Evolutionary conservation across 1,140 invertebrate species (phyloP).

Genomic region (Megathymus violae): DNA sequence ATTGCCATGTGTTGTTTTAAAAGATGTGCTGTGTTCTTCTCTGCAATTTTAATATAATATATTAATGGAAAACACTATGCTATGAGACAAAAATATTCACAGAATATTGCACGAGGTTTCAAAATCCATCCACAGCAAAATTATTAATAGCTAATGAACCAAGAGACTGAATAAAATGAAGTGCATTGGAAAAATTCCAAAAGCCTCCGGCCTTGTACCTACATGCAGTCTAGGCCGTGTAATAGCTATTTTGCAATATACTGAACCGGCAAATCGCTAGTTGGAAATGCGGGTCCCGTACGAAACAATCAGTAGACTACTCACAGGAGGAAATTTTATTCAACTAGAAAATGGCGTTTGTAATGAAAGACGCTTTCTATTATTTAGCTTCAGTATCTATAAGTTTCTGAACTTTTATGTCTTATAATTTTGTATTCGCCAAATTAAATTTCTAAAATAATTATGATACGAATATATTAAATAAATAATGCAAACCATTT

Average conservation of each 20-base stretch:
- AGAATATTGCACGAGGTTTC: no score
- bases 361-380: conserved; percentile 1
- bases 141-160: conserved; percentile 24
- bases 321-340: conserved; percentile 1
- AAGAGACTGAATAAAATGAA: conserved; percentile 16
- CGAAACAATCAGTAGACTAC: conserved; percentile 32
- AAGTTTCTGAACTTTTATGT: no score
- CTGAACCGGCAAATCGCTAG: conserved; percentile 29
- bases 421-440: no score
- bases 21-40: no score
- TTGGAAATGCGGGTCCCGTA: conserved; percentile 26
- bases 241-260: conserved; percentile 30
- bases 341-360: background rate
- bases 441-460: no score
- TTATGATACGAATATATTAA: no score
- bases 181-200: conserved; percentile 30
- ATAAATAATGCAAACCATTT: no score
- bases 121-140: background rate
- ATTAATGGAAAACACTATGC: no score
- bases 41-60: no score
- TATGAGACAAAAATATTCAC: no score
- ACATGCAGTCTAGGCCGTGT: conserved; percentile 21
- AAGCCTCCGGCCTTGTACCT: conserved; percentile 9
- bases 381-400: no score
- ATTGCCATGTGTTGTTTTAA: no score